Evolutionary conservation across 2,888 invertebrate genomes (phyloP), one percentile per base, ranked within the genome.

Genomic region (Ceratothoa steindachneri): DNA sequence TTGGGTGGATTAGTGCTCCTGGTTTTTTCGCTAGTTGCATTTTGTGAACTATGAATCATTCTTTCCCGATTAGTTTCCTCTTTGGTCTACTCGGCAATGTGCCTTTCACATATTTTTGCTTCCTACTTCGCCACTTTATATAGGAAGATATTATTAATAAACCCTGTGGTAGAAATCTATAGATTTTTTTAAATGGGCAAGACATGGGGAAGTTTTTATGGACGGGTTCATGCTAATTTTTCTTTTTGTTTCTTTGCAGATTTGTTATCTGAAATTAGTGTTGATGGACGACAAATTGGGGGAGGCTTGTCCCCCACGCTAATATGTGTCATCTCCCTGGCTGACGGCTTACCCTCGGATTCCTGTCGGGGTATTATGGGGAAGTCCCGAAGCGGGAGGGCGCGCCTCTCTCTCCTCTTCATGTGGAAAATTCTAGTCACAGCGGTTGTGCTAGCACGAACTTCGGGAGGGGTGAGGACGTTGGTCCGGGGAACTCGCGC

Each of bases 351-450:
- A n/a, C 7, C 52, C 68, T 19, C 30, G 15, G 70, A 22, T 1
- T n/a, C 5, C n/a, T 30, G 29, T 19, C 12, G 28, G 53, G 53
- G 28, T 24, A 51, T 27, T 19, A 30, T 41, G 51, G 30, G 27
- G 5, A 19, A 27, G 29, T 19, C 19, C 31, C 19, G 67, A 27
- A 41, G 22, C 4, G 19, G 30, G 31, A 51, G 67, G 30, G 66
- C 31, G 31, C 67, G 52, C 67, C n/a, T 19, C 15, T 24, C 24
- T 12, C 27, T 24, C 60, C 60, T 60, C 60, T 24, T 75, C 28
- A 30, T 55, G 52, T 28, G 71, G 67, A 75, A 69, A 72, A 52
- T 72, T 75, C 75, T 75, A 75, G 75, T 75, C 75, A 67, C 72
- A 31, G 53, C 72, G 75, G 75, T 24, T 60, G 60, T 60, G 60